Evolutionary conservation across 2,888 invertebrate species (phyloP).

Genomic region (Apotomis betuletana): DNA sequence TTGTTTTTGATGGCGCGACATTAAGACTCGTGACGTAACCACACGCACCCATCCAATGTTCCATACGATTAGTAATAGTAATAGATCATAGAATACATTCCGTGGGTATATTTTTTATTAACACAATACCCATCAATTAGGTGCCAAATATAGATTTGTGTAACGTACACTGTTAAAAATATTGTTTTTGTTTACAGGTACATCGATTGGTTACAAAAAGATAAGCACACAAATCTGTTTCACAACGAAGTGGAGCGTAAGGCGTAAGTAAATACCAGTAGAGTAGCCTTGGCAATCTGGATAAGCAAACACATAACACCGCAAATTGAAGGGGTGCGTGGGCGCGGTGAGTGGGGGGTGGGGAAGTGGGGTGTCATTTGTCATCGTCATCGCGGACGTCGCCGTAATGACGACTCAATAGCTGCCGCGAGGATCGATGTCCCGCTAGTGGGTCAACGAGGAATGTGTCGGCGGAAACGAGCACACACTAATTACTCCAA

Average conservation of each 20-base stretch:
- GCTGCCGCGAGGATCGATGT: constrained; percentile 12
- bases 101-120: neutral
- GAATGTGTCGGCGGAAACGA: neutral
- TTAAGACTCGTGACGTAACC: neutral
- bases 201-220: neutral
- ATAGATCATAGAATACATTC: neutral
- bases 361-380: constrained; percentile 3
- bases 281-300: constrained; percentile 13
- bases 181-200: constrained; percentile 13
- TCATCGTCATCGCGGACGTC: constrained; percentile 22
- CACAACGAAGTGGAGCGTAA: neutral
- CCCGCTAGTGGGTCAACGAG: constrained; percentile 6
- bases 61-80: no score
- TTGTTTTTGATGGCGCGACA: constrained; percentile 10
- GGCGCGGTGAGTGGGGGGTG: neutral
- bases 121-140: no score
- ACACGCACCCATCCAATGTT: neutral
- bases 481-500: neutral
- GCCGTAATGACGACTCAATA: constrained; percentile 18
- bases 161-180: neutral
- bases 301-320: constrained; percentile 5
- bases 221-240: neutral
- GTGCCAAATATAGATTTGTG: neutral
- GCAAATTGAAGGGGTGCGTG: constrained; percentile 13
- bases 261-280: neutral